Base-by-base conservation (phyloP, 1,140 invertebrate species). In the Pogonomyrmex californicus region DNA sequence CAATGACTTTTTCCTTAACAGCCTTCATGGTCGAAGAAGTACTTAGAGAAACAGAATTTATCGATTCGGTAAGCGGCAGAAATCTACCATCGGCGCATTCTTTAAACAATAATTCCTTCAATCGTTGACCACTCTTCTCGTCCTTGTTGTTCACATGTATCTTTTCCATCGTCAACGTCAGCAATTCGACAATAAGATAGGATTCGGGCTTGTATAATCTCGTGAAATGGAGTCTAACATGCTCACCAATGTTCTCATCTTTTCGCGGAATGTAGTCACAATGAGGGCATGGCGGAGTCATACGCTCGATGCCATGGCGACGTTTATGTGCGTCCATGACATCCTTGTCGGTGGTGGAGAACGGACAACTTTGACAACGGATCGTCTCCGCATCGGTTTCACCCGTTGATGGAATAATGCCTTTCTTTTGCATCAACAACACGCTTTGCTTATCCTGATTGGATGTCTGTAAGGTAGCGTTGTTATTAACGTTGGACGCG, bases 211-310 rank as follows among this genome's bases (percentile, higher is more conserved):
- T 96, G 17, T 96, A 94, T 71, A 96, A 93, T 91, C 96, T 96
- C 49, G 95, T 96, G 92, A 98, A 98, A 94, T 98, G 98, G 38
- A 98, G 95, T 93, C 97, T 98, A 38, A 97, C 96, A 94, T 98
- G 98, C 82, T 98, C 98, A n/a, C 96, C 95, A 7, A 98, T 93
- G 82, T 98, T 97, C 92, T 98, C 97, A 12, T 96, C 96, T 91
- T 98, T 97, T 0, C 97, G 96, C 2, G 97, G 97, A 33, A 97
- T 97, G 93, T 98, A 98, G 95, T 98, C 97, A 94, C 98, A 98
- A 92, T 97, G 97, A n/a, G 97, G 97, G 94, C 98, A 98, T 5
- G 94, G 89, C 6, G 89, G 96, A 95, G 92, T 97, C 96, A 93
- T 95, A 94, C 96, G 96, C 75, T 96, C 96, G 7, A 95, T 96